Conservation (phyloP, 2,797 vertebrate species). For the Synaphobranchus kaupii region DNA sequence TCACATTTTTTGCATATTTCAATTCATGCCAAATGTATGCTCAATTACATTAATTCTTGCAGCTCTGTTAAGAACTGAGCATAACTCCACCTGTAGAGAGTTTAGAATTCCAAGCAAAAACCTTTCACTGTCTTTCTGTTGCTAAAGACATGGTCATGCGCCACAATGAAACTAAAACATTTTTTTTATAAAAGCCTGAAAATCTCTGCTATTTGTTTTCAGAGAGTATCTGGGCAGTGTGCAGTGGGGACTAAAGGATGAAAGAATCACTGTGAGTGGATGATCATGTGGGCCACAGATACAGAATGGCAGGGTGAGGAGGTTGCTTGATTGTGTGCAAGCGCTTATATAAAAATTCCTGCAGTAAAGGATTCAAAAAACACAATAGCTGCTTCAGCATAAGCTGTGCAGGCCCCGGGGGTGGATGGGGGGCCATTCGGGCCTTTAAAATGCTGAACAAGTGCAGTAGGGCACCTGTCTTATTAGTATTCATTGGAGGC, state of each 20-base stretch:
- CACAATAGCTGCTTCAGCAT: slow-evolving; percentile 42
- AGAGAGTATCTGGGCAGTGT: background rate
- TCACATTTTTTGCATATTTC: background rate
- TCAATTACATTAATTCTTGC: background rate
- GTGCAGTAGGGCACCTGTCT: slow-evolving; percentile 33
- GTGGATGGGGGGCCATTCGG: slow-evolving; percentile 26
- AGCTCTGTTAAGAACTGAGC: background rate
- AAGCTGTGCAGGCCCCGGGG: slow-evolving; percentile 31
- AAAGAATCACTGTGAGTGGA: background rate
- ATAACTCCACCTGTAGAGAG: background rate
- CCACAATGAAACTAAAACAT: background rate
- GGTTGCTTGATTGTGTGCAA: slow-evolving; percentile 66
- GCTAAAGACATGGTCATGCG: background rate
- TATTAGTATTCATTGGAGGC: slow-evolving; percentile 37
- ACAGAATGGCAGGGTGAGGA: slow-evolving; percentile 56
- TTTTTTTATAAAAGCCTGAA: background rate
- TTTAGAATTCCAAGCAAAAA: background rate
- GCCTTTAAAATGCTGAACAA: slow-evolving; percentile 34
- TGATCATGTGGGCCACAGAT: background rate
- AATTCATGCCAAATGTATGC: background rate
- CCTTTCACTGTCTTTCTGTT: background rate
- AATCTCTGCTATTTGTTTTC: background rate
- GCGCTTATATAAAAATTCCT: slow-evolving; percentile 71
- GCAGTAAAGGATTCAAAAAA: slow-evolving; percentile 50
- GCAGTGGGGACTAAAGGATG: background rate